A percentile compares a stretch with the other conserved stretches of the same genome.
These are phyloP conservation scores for Volucella inanis DNA, from an alignment of 2,888 invertebrate species.

Conservation along the genomic window DNA sequence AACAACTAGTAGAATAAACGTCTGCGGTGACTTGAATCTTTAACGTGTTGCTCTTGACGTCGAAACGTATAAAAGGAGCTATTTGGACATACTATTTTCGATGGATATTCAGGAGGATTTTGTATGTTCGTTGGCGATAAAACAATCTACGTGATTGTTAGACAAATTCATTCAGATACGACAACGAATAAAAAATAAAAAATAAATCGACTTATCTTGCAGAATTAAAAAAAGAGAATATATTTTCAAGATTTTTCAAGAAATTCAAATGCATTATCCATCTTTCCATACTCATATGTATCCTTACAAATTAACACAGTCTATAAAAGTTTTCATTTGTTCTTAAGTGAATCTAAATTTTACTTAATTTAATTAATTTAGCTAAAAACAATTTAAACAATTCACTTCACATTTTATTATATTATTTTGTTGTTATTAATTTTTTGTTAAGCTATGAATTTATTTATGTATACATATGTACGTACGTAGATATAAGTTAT, in stretches of 20 bases:
- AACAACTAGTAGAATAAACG: too few relatives aligned
- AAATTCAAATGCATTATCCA: background rate
- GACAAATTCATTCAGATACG: too few relatives aligned
- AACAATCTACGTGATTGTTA: too few relatives aligned
- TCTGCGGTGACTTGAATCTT: too few relatives aligned
- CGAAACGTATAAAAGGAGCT: too few relatives aligned
- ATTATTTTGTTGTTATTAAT: conserved; percentile 12
- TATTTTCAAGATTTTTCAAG: background rate
- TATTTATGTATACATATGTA: conserved; percentile 7
- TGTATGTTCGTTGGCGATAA: too few relatives aligned
- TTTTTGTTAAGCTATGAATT: conserved; percentile 40
- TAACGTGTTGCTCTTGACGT: too few relatives aligned
- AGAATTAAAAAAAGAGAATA: too few relatives aligned
- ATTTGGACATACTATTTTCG: too few relatives aligned
- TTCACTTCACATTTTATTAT: conserved; percentile 47
- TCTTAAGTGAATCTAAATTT: background rate
- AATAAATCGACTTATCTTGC: too few relatives aligned
- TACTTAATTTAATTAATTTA: conserved; percentile 58
- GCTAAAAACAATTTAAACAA: conserved; percentile 70
- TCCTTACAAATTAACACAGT: conserved; percentile 12
- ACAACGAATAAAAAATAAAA: too few relatives aligned
- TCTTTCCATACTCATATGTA: background rate
- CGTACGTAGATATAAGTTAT: conserved; percentile 41
- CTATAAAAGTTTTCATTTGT: conserved; percentile 4
- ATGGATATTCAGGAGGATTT: too few relatives aligned